Base-by-base conservation (phyloP, 2,888 invertebrate genomes). In the Anaspis maculata region DNA sequence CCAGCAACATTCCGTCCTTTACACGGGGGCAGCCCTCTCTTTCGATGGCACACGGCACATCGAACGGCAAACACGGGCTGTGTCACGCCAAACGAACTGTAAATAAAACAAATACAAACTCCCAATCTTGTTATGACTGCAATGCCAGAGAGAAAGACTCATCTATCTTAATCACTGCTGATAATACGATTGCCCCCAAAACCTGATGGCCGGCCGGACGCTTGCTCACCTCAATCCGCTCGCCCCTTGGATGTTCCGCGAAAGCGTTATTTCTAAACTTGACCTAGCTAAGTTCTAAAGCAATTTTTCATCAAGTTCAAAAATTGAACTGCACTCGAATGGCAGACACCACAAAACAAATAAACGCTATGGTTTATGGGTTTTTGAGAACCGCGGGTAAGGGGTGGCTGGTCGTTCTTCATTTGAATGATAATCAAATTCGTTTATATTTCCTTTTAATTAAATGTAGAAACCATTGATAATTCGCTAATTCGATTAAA, bases 21-120 rank as follows among this genome's bases (percentile, higher is more conserved):
- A 5, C 9, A 9, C 19, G 19, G 9, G 9, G 5, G 5, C 9
- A 9, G 24, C 24, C 12, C 44, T 37, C 30, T 45, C 44, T 39
- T 29, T 28, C 27, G 39, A 28, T 39, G 15, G 34, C 27, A 38
- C 31, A 24, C 15, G 27, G 31, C 23, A 34, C 35, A 39, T 36
- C 27, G 39, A 36, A 39, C 26, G n/a, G 35, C 33, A 37, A 43
- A 41, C 32, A 39, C 34, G 22, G 27, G 21, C 34, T 35, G 34
- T 39, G 39, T 36, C 36, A 32, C 32, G 41, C 32, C 44, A 49
- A 50, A 51, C 51, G 49, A 51, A 51, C 49, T 48, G 46, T 42
- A 48, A 47, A 49, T 42, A 51, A 51, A 49, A 48, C 48, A 46
- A 49, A 46, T 42, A 45, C 36, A 42, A 44, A 45, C 41, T 44